Evolutionary conservation across 1,140 invertebrate genomes (phyloP), one percentile per base, ranked within the genome.

Genomic region (Ctenoplectra terminalis): DNA sequence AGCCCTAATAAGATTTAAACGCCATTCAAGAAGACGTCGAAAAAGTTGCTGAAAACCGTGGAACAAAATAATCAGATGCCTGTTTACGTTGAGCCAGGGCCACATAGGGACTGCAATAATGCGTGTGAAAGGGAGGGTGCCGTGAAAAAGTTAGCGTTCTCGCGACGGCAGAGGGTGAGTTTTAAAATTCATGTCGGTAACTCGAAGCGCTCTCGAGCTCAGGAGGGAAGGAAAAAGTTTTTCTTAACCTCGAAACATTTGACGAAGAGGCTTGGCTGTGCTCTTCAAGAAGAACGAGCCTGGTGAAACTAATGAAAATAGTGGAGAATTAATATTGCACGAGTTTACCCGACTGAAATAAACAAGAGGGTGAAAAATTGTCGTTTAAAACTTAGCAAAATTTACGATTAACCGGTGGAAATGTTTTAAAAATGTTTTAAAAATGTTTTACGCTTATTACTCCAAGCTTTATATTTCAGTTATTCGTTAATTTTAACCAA

Each of bases 111-210:
- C 60, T 73, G 43, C 37, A 60, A 46, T 73, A 60, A 60, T 54
- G 54, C 71, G 71, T 31, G 71, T 60, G 71, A 60, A 72, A 34
- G 67, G n/a, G 13, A 31, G 7, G 26, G n/a, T n/a, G 5, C 5
- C 34, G 54, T 26, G 70, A 43, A 60, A 73, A 46, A 73, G 71
- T 73, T 73, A 0, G 4, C 20, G 54, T 48, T 31, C 26, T 20
- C 26, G 17, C 20, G 15, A 7, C 15, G 31, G 4, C 5, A 31
- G 26, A 11, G 48, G 20, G 20, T 15, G 17, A 13, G 52, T 43
- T 46, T 43, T 60, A 60, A 73, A 60, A 73, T 73, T 73, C 52
- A 73, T 73, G 54, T n/a, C 29, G 71, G 26, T 11, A 56, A 60
- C 69, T 72, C 23, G n/a, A 1, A 40, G 1, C 6, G 31, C 31